Evolutionary conservation across 2,888 invertebrate species (phyloP), one percentile per base, ranked within the genome.

Genomic region (Chymomyza amoena): DNA sequence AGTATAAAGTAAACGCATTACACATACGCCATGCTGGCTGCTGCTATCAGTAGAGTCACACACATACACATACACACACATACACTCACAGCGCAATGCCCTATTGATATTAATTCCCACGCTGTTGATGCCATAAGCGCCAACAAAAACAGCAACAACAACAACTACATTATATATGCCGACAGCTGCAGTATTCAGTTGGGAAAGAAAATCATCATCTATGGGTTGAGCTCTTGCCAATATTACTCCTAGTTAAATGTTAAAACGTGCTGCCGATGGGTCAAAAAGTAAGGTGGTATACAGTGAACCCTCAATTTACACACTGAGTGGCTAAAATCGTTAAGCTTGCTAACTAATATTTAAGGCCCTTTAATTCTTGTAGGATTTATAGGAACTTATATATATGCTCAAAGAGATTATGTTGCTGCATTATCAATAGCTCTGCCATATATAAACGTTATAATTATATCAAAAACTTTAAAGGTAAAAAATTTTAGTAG

Each of bases 71-170:
- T 57, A 7, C 18, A 28, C 50, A 57, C 15, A 28, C 32, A 59
- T 54, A 39, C 15, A 39, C 32, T 56, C 1, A 10, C 69, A 61
- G 61, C 68, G 63, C 72, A 73, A 78, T 82, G 84, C 81, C 82
- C 39, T 45, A 85, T 82, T 85, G 86, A 84, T 82, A 84, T 84
- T 85, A 82, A 82, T 82, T 82, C 82, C 82, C 82, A 82, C 84
- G 82, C 80, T 81, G 76, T 80, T 75, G 81, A 74, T 80, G 80
- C 54, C 74, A 50, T 51, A 56, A 56, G 56, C 18, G 25, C 18
- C 67, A 52, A 18, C 67, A 39, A n/a, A 32, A 39, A 13, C 67
- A 39, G 6, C 67, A 54, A 18, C 16, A 61, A 18, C 61, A 52
- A 39, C 28, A 20, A 28, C 39, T n/a, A 56, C 16, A 16, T 45